A percentile compares a stretch with the other conserved stretches of the same genome.
Evolutionary conservation across 1,140 invertebrate species (phyloP).

Genomic region (Heliconius hermathena): DNA sequence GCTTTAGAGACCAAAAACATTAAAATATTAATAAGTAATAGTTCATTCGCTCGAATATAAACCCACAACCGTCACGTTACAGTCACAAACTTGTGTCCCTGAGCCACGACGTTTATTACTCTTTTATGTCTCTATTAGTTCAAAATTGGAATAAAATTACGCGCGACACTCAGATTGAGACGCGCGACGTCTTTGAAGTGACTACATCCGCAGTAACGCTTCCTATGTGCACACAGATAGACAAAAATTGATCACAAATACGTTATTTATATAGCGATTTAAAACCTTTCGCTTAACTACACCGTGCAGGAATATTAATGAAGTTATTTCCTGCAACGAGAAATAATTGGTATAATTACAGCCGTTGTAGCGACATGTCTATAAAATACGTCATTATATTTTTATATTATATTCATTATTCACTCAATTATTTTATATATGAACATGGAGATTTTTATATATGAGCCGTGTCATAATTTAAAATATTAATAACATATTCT

Average conservation of each 20-base stretch:
- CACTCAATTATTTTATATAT: not conserved
- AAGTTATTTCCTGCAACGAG: constrained; percentile 39
- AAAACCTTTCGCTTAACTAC: constrained; percentile 36
- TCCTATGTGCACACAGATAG: constrained; percentile 15
- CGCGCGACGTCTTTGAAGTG: not conserved
- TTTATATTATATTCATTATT: constrained; percentile 26
- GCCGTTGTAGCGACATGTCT: constrained; percentile 30
- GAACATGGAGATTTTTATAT: not conserved
- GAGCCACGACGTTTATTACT: no score
- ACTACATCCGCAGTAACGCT: no score
- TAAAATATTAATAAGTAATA: no score
- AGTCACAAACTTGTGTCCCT: no score
- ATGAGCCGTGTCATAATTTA: not conserved
- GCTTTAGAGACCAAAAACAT: no score
- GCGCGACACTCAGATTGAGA: not conserved
- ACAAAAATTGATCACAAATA: constrained; percentile 29
- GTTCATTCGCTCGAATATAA: no score
- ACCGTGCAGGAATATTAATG: constrained; percentile 39
- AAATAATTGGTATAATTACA: constrained; percentile 40
- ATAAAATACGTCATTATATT: constrained; percentile 30
- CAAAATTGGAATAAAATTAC: not conserved
- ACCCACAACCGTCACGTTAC: no score
- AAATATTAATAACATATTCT: not conserved
- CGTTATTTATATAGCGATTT: constrained; percentile 37
- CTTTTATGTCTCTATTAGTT: no score